Conservation (phyloP, 2,113 vertebrate species). For the Perca schrenkii region DNA sequence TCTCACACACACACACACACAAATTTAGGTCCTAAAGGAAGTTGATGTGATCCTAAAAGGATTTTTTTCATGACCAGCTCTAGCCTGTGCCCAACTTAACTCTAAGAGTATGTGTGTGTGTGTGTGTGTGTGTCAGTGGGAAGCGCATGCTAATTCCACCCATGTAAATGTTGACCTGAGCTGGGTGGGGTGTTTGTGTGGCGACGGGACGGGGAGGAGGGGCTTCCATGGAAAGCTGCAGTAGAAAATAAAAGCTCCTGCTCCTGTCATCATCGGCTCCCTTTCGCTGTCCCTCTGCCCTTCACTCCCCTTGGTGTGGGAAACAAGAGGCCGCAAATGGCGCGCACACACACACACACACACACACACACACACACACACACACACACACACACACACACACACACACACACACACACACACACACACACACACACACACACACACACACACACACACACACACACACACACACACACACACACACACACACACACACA, state of each 20-base stretch:
- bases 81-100: conserved; percentile 33
- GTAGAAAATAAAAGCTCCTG: conserved; percentile 64
- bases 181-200: conserved; percentile 75
- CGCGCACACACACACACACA: conserved; percentile 17
- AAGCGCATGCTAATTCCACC: conserved; percentile 71
- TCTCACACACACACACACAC: conserved; percentile 15
- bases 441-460: conserved; percentile 2
- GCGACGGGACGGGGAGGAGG: conserved; percentile 55
- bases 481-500: background rate
- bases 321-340: conserved; percentile 46
- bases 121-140: conserved; percentile 54
- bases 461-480: conserved; percentile 23
- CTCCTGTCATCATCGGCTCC: conserved; percentile 65
- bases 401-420: conserved; percentile 3
- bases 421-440: conserved; percentile 3
- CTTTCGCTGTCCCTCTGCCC: conserved; percentile 38
- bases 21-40: conserved; percentile 37
- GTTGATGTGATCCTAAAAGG: conserved; percentile 55
- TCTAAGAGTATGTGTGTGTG: conserved; percentile 41
- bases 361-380: conserved; percentile 12
- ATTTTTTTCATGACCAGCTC: conserved; percentile 50
- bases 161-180: conserved; percentile 79
- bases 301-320: conserved; percentile 47
- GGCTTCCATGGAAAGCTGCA: conserved; percentile 54
- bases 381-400: background rate